Base-by-base conservation (phyloP, 2,113 vertebrate genomes). In the Nycticebus coucang region DNA sequence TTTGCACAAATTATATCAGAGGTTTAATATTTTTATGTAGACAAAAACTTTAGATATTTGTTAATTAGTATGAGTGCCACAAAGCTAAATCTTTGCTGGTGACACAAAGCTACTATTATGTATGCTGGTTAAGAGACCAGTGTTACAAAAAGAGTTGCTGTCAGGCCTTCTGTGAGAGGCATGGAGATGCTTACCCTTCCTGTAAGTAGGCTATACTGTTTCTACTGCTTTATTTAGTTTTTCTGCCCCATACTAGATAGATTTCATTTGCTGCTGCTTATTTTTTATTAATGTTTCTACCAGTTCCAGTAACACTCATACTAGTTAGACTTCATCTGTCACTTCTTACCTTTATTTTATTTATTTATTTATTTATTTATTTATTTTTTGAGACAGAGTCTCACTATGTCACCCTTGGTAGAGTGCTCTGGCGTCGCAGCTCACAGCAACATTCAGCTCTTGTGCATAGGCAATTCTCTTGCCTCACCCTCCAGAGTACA, bases 1-100 rank as follows among this genome's bases (percentile, higher is more conserved):
- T 30, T 93, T 90, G 11, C 50, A 75, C n/a, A 89, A 86, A 71
- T 19, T 81, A 55, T 75, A 66, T 81, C 19, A 77, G n/a, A 57
- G 17, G 8, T 80, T 88, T 95, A 50, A 50, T 84, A 62, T 80
- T 93, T 87, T 93, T 72, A 50, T 84, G 13, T 83, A 62, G 41
- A 22, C 18, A 68, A 33, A 37, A 80, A 35, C 11, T 7, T 87
- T 86, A 21, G 33, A 74, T 79, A 74, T 72, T 82, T 82, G 33
- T n/a, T 50, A 50, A 9, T 28, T 79, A 35, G 33, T 79, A 7
- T 14, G 4, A 83, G 17, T 87, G 37, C 24, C 35, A 64, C 19
- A 66, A 64, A 85, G 18, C 77, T 78, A 26, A 62, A 62, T 71
- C 17, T 93, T 87, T 55, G 45, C 35, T 95, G 87, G 37, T 45